Base-by-base conservation (phyloP, 2,113 vertebrate species). In the Okapia johnstoni region DNA sequence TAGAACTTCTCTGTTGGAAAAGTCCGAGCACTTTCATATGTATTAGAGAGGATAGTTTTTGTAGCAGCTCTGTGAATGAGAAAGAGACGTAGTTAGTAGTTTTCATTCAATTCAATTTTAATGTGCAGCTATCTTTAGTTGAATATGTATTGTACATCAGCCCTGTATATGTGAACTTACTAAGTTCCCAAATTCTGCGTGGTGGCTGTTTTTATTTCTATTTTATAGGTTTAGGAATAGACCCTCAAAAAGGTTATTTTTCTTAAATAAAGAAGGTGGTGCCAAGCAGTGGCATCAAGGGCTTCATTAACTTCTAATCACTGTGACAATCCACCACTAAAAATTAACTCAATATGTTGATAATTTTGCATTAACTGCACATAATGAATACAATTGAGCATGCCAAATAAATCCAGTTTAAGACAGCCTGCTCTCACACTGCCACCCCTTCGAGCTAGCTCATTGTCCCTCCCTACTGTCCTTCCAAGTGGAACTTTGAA, bases 91-190 rank as follows among this genome's bases (percentile, higher is more conserved):
- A 2, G 19, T 26, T 12, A 48, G n/a, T 12, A 26, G 60, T 63
- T 40, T n/a, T 28, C 79, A 66, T 3, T 2, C 58, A 33, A 79
- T 48, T 84, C 14, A 12, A 0, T 30, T 58, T 54, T 60, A 61
- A 55, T 23, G 8, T 26, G 36, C 7, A 70, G 14, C 50, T 54
- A 28, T n/a, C 25, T 9, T 83, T 52, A n/a, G 21, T 3, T 36
- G 55, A 77, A 33, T 25, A 55, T 30, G 46, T 60, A 26, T 21
- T 11, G 5, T 40, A 52, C 11, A 25, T 85, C 46, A 25, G 2
- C 6, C 0, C 25, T 52, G 46, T 25, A 3, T 21, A 12, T n/a
- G 12, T 1, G 14, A 25, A 43, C 43, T 55, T 3, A 9, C 5
- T 76, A 7, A 50, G 19, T 28, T 48, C 36, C 48, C 43, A 21